phyloP scores from a whole-genome alignment of 2,113 vertebrate genomes.

The Tonatia bakeri region DNA sequence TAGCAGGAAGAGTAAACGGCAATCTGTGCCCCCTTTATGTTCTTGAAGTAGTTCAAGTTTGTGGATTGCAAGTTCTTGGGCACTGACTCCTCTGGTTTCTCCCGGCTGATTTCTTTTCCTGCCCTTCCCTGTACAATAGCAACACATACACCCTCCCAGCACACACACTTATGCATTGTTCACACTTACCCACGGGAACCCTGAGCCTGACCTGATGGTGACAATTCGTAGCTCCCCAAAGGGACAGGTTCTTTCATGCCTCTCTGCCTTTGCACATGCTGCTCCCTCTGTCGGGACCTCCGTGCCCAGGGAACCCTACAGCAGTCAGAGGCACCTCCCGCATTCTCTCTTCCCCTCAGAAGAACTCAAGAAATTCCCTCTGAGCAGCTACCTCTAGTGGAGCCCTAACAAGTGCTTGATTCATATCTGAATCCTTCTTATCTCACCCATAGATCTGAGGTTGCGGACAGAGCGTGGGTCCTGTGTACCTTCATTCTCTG shows the following conservation, averaged over 20 bases:
- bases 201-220: too few relatives aligned
- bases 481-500: background rate
- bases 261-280: background rate
- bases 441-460: background rate
- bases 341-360: background rate
- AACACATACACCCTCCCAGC: fast-evolving
- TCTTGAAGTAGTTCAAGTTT: background rate
- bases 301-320: background rate
- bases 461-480: fast-evolving
- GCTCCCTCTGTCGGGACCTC: background rate
- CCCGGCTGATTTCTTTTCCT: background rate
- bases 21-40: background rate
- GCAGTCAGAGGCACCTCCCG: fast-evolving
- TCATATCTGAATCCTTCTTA: background rate
- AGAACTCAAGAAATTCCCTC: too few relatives aligned
- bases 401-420: background rate
- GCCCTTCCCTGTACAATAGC: background rate
- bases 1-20: background rate
- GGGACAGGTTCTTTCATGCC: background rate
- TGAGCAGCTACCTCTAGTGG: background rate
- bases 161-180: background rate
- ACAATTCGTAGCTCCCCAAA: background rate
- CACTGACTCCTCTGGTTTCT: background rate
- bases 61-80: background rate
- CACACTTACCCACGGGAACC: background rate